Conservation (phyloP, 2,888 invertebrate genomes). For the Micoletzkya japonica region DNA sequence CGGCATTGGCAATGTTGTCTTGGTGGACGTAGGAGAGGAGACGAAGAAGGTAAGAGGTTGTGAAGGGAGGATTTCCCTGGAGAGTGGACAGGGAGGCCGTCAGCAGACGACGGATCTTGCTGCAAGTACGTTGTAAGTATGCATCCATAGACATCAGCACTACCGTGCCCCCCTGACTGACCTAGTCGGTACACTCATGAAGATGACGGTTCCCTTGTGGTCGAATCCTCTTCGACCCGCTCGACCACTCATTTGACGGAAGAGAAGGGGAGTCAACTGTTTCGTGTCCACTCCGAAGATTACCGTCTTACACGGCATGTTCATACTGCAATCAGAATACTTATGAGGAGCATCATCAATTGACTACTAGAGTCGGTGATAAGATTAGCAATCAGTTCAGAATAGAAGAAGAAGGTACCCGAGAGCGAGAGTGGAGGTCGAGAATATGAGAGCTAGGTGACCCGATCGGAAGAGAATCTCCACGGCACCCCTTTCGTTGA, state of each 20-base stretch:
- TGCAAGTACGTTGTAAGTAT: conserved; percentile 29
- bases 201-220: conserved; percentile 61
- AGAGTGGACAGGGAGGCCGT: conserved; percentile 60
- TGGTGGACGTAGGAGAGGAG: conserved; percentile 56
- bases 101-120: conserved; percentile 61
- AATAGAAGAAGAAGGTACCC: conserved; percentile 35
- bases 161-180: conserved; percentile 7
- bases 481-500: conserved; percentile 56
- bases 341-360: neutral
- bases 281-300: conserved; percentile 61
- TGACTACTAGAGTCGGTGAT: neutral
- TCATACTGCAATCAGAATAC: conserved; percentile 50
- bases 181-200: conserved; percentile 60
- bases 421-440: conserved; percentile 60
- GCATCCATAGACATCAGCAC: neutral
- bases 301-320: conserved; percentile 63
- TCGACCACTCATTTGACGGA: conserved; percentile 63
- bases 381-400: neutral
- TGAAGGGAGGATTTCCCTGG: conserved; percentile 62
- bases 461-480: conserved; percentile 61
- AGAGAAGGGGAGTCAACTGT: conserved; percentile 57
- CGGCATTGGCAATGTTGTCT: conserved; percentile 35
- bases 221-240: conserved; percentile 63
- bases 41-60: conserved; percentile 55
- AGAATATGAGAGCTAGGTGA: conserved; percentile 58